Evolutionary conservation across 2,888 invertebrate genomes (phyloP).

Genomic region (Conus canariensis): DNA sequence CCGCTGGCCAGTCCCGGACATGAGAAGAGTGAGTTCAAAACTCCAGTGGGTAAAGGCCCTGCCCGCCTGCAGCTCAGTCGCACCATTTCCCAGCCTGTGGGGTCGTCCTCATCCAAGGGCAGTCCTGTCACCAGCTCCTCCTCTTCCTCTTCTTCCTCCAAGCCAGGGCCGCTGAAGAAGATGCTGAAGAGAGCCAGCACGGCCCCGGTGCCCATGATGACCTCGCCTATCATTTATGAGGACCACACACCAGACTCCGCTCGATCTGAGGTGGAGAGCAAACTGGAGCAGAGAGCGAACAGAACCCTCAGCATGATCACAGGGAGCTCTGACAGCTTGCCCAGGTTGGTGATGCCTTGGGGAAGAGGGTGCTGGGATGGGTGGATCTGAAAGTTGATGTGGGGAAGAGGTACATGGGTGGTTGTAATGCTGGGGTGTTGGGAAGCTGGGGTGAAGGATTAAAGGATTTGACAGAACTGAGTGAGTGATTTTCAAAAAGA

Average conservation of each 20-base stretch:
- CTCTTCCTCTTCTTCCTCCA: slow-evolving; percentile 17
- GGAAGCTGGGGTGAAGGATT: background rate
- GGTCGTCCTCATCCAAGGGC: background rate
- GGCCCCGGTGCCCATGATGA: slow-evolving; percentile 57
- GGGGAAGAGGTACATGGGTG: background rate
- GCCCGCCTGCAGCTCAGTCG: slow-evolving; percentile 35
- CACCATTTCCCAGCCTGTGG: slow-evolving; percentile 27
- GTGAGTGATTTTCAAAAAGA: too few species aligned
- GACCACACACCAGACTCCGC: slow-evolving; percentile 45
- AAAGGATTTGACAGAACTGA: too few species aligned
- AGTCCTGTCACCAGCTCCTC: background rate
- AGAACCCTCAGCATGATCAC: slow-evolving; percentile 72
- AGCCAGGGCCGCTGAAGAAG: slow-evolving; percentile 62
- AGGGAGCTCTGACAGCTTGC: slow-evolving; percentile 76
- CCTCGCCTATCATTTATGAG: slow-evolving; percentile 60
- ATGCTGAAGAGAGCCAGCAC: slow-evolving; percentile 66
- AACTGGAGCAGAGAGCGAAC: slow-evolving; percentile 40
- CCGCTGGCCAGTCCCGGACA: background rate
- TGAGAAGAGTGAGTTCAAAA: slow-evolving; percentile 26
- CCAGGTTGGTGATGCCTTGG: slow-evolving; percentile 62
- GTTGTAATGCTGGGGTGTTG: background rate
- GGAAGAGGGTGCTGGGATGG: background rate
- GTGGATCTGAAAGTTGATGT: background rate
- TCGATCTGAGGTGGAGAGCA: slow-evolving; percentile 42
- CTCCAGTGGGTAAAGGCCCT: background rate